Conservation (phyloP, 2,888 invertebrate genomes). For the Invenusta paracnida region DNA sequence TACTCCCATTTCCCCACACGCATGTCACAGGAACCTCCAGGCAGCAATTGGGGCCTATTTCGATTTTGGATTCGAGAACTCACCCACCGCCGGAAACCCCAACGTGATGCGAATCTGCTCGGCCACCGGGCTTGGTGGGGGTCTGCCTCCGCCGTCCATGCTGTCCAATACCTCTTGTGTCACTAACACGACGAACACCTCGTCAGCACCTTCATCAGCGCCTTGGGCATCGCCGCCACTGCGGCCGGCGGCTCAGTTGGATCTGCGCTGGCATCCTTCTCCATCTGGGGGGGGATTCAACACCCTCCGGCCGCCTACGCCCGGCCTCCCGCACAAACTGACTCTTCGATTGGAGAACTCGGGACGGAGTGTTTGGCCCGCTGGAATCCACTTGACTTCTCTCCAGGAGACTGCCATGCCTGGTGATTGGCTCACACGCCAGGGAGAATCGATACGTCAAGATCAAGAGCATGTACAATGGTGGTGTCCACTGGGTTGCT, state of each 20-base stretch:
- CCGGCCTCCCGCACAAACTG: background rate
- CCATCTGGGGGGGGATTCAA: background rate
- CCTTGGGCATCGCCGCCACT: background rate
- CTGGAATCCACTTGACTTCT: background rate
- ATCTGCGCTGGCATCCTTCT: background rate
- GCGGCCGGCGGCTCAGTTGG: background rate
- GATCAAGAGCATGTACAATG: background rate
- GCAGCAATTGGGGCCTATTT: conserved; percentile 20
- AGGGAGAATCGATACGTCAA: background rate
- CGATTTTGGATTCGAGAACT: conserved; percentile 15
- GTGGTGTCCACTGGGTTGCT: background rate
- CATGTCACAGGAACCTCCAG: background rate
- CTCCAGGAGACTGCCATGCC: background rate
- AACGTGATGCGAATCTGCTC: background rate
- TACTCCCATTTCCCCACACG: background rate
- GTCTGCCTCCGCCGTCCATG: background rate
- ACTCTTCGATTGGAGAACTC: background rate
- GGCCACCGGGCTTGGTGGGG: background rate
- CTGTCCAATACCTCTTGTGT: too few relatives aligned
- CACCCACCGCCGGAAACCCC: background rate
- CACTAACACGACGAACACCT: too few relatives aligned
- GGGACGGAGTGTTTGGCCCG: background rate
- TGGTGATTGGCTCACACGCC: background rate
- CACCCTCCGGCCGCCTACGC: background rate
- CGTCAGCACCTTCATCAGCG: too few relatives aligned